Percentiles rank a stretch among this genome's conserved stretches.
phyloP scores from a whole-genome alignment of 2,113 vertebrate genomes.

The Cyanoramphus novaezelandiae region DNA sequence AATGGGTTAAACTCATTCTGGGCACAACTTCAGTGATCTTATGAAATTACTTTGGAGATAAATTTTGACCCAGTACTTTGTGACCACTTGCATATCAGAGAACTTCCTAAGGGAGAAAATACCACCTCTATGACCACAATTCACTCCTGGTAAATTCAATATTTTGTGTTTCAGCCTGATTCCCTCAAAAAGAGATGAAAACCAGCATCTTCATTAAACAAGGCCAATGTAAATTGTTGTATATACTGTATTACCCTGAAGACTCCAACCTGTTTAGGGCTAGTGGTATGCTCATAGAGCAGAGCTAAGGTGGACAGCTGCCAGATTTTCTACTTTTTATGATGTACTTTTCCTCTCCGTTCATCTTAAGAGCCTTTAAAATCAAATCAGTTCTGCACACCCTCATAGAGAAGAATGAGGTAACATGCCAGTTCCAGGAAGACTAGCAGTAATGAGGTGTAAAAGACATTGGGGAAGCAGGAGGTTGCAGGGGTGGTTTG shows the following conservation, averaged over 20 bases:
- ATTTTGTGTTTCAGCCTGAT: neutral
- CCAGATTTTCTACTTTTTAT: neutral
- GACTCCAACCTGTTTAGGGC: neutral
- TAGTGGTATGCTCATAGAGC: neutral
- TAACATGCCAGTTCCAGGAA: neutral
- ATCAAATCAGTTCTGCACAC: neutral
- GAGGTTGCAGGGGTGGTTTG: neutral
- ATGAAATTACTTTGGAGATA: neutral
- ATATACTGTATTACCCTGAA: neutral
- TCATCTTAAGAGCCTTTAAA: neutral
- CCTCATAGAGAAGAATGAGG: neutral
- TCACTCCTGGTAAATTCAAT: neutral
- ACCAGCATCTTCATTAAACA: fast-evolving
- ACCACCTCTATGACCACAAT: neutral
- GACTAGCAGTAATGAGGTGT: neutral
- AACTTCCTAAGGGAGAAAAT: neutral
- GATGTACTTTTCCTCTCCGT: neutral
- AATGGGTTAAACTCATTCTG: neutral
- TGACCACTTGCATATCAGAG: neutral
- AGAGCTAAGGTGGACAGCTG: neutral
- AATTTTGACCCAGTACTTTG: neutral
- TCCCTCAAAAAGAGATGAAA: neutral
- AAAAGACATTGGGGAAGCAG: neutral
- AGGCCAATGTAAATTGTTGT: neutral
- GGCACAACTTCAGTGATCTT: neutral